A percentile compares a stretch with the other conserved stretches of the same genome.
Conservation (phyloP, 1,140 invertebrate genomes). For the Drosophila gunungcola region DNA sequence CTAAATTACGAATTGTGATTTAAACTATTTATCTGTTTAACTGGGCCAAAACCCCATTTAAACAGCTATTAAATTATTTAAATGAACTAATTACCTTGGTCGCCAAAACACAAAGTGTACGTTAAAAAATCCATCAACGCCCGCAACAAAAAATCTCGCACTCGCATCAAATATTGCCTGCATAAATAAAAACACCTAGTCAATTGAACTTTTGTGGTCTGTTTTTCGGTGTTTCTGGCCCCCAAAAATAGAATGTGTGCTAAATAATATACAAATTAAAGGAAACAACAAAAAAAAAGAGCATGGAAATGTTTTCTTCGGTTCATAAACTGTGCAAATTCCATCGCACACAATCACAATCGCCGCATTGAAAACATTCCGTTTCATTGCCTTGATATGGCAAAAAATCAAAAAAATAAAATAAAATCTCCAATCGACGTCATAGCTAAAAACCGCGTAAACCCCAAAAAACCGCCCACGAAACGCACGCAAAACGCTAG, state of each 20-base stretch:
- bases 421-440: conserved; percentile 39
- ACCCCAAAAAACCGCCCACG: conserved; percentile 23
- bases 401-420: conserved; percentile 25
- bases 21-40: background rate
- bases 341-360: conserved; percentile 21
- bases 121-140: conserved; percentile 24
- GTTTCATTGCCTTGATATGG: conserved; percentile 42
- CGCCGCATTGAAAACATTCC: conserved; percentile 28
- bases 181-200: conserved; percentile 49
- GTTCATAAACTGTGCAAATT: conserved; percentile 54
- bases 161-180: conserved; percentile 37
- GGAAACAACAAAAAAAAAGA: conserved; percentile 13
- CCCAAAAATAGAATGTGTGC: conserved; percentile 60
- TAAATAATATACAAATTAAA: conserved; percentile 46
- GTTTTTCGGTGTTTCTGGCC: conserved; percentile 20
- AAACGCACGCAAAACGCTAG: conserved; percentile 52
- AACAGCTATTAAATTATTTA: too few relatives aligned
- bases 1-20: too few relatives aligned
- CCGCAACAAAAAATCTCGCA: conserved; percentile 24
- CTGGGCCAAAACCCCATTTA: background rate
- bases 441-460: conserved; percentile 23
- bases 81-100: conserved; percentile 14
- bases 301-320: conserved; percentile 51
- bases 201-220: conserved; percentile 53
- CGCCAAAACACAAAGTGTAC: conserved; percentile 17